Evolutionary conservation across 2,113 vertebrate species (phyloP), one percentile per base, ranked within the genome.

Genomic region (Dasypus novemcinctus): DNA sequence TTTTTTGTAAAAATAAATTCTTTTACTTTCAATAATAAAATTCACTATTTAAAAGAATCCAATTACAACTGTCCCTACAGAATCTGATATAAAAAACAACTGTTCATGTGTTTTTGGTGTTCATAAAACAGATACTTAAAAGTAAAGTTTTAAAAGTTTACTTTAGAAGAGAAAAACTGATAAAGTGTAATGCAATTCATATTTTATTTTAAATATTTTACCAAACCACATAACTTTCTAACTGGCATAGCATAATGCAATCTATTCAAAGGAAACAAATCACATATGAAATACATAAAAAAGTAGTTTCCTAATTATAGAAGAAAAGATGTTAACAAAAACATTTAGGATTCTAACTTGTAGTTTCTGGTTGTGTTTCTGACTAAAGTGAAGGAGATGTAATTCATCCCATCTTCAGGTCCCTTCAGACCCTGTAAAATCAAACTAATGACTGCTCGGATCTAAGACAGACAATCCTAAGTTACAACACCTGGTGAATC

Each of bases 231-330:
- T 15, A 64, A 57, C 46, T 71, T 84, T 49, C 17, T 29, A 46
- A 63, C 7, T 80, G 54, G n/a, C 36, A 78, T 90, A 41, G 15
- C 25, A 57, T 90, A 76, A 76, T 38, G 5, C 29, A 61, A 43
- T 52, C 46, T 54, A 87, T 25, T 92, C 72, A 92, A 91, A 61
- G n/a, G n/a, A 63, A 92, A 93, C 38, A 84, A 88, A 93, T 68
- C 61, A 61, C 10, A 61, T 11, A 27, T 54, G 68, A 91, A 9
- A 33, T 61, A 64, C 1, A 33, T 38, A 38, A 46, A 33, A 91
- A 38, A 12, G 11, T 31, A 38, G 10, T 74, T 88, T 85, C 78
- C 66, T 43, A 59, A 18, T 75, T 69, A 59, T 1, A 49, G 15
- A 49, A 54, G 31, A 7, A 78, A 93, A 63, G 61, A 68, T 49